Evolutionary conservation across 1,140 invertebrate species (phyloP).

Genomic region (Sminthurides bifidus): DNA sequence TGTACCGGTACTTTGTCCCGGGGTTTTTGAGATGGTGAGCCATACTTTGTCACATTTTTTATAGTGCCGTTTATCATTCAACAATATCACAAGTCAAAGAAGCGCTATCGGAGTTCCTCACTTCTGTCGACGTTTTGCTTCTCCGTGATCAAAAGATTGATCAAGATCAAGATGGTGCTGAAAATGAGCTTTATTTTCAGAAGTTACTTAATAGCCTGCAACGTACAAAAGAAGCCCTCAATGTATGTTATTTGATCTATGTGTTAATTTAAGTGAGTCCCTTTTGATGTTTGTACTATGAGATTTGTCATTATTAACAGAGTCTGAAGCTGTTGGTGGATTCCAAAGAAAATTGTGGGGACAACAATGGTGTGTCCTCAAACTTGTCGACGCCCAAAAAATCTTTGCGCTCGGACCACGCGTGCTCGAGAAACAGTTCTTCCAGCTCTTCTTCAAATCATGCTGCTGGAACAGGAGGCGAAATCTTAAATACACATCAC

Average conservation of each 20-base stretch:
- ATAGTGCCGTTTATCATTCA: constrained; percentile 28
- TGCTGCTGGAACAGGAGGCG: background rate
- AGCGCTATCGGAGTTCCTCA: constrained; percentile 28
- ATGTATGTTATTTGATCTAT: background rate
- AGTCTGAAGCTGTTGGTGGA: constrained; percentile 21
- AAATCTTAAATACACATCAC: background rate
- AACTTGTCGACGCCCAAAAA: background rate
- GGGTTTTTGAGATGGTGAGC: background rate
- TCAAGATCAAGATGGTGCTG: constrained; percentile 22
- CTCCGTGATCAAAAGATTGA: constrained; percentile 22
- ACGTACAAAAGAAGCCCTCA: constrained; percentile 21
- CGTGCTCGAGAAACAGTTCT: too few species aligned
- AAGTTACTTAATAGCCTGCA: constrained; percentile 25
- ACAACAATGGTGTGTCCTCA: background rate
- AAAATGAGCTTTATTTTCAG: constrained; percentile 27
- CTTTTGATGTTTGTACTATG: background rate
- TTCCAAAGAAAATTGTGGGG: constrained; percentile 21
- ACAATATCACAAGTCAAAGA: constrained; percentile 29
- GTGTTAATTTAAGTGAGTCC: background rate
- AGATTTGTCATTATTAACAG: constrained; percentile 7
- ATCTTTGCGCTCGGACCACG: too few species aligned
- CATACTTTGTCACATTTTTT: background rate
- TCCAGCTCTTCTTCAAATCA: too few species aligned
- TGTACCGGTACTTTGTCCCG: background rate
- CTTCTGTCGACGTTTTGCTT: constrained; percentile 26